phyloP scores from a whole-genome alignment of 2,888 invertebrate species.

The Neelides folsomi region DNA sequence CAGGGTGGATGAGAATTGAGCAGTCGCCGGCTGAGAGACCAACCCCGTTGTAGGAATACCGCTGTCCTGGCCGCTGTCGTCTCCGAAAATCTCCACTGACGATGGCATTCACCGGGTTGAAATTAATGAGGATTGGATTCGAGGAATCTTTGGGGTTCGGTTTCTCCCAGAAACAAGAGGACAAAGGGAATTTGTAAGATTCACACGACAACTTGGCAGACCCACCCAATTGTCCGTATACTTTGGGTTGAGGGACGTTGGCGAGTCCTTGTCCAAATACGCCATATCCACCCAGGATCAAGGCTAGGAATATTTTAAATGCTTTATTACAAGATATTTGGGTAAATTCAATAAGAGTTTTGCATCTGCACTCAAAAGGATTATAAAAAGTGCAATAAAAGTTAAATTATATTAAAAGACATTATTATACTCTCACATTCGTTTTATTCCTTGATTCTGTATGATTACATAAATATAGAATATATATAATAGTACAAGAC shows the following conservation, averaged over 20 bases:
- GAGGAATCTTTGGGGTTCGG: neutral
- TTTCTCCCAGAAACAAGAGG: constrained; percentile 26
- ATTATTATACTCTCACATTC: too few relatives aligned
- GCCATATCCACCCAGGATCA: too few relatives aligned
- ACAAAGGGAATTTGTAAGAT: constrained; percentile 18
- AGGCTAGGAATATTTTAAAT: too few relatives aligned
- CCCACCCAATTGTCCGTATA: constrained; percentile 17
- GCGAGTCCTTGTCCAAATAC: constrained; percentile 9
- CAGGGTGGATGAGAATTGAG: constrained; percentile 18
- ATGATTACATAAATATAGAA: too few relatives aligned
- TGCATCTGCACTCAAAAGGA: too few relatives aligned
- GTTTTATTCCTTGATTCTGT: too few relatives aligned
- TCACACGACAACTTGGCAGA: constrained; percentile 26
- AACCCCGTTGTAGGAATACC: constrained; percentile 21
- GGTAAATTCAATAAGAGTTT: too few relatives aligned
- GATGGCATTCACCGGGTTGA: neutral
- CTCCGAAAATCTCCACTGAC: too few relatives aligned
- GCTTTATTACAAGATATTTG: too few relatives aligned
- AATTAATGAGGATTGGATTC: neutral
- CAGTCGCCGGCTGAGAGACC: constrained; percentile 22
- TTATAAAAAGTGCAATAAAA: too few relatives aligned
- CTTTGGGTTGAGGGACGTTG: constrained; percentile 14
- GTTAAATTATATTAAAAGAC: too few relatives aligned
- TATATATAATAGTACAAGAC: too few relatives aligned
- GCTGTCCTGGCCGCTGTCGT: constrained; percentile 11